phyloP scores from a whole-genome alignment of 2,888 invertebrate genomes.

The Sycophila texana region DNA sequence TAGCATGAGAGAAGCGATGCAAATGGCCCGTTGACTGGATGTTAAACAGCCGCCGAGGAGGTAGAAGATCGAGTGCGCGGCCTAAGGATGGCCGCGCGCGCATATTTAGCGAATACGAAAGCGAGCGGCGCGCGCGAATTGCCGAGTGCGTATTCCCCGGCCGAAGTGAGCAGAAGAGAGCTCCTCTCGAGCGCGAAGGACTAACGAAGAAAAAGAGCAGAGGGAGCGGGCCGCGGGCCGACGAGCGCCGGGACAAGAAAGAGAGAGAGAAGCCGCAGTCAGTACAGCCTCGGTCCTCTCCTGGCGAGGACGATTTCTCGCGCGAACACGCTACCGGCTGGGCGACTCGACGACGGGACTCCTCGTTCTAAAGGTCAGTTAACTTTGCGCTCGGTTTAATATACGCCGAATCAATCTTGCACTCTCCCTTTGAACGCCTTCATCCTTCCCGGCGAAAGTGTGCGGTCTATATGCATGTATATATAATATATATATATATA shows the following conservation, averaged over 20 bases:
- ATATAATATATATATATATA: not conserved
- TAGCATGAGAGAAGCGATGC: too few species aligned
- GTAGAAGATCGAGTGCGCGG: not conserved
- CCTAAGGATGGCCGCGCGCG: not conserved
- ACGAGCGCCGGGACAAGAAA: conserved; percentile 37
- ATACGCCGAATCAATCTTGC: not conserved
- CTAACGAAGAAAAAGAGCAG: conserved; percentile 35
- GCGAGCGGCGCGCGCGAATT: not conserved
- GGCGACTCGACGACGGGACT: not conserved
- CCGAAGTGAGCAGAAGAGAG: conserved; percentile 11
- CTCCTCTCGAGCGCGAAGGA: conserved; percentile 57
- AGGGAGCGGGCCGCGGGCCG: conserved; percentile 9
- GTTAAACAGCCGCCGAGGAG: not conserved
- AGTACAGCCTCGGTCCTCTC: conserved; percentile 57
- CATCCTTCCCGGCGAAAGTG: not conserved
- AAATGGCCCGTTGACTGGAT: not conserved
- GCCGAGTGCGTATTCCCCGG: not conserved
- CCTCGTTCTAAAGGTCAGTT: conserved; percentile 4
- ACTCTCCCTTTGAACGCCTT: not conserved
- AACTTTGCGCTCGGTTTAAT: too few species aligned
- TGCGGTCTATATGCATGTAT: not conserved
- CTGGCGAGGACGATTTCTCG: conserved; percentile 44
- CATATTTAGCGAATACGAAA: not conserved
- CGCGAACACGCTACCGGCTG: not conserved
- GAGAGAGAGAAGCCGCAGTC: conserved; percentile 38